phyloP scores from a whole-genome alignment of 2,888 invertebrate genomes.

The Apamea monoglypha region DNA sequence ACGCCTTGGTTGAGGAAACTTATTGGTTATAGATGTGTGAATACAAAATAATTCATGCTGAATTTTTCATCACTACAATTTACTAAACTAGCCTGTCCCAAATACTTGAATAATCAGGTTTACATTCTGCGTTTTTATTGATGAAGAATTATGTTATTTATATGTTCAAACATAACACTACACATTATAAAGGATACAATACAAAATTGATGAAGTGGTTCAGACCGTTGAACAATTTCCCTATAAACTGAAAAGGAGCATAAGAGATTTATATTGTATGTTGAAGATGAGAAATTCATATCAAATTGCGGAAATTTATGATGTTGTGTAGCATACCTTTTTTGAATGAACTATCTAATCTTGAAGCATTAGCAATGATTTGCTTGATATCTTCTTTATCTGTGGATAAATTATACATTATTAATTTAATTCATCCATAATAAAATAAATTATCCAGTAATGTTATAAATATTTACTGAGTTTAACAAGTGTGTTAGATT shows the following conservation, averaged over 20 bases:
- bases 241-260: slow-evolving; percentile 67
- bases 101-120: background rate
- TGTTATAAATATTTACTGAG: slow-evolving; percentile 71
- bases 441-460: background rate
- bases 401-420: slow-evolving; percentile 65
- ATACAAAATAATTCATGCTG: background rate
- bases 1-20: slow-evolving; percentile 80
- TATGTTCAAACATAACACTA: background rate
- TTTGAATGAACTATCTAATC: slow-evolving; percentile 75
- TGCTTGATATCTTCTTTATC: slow-evolving; percentile 75
- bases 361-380: slow-evolving; percentile 78
- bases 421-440: background rate
- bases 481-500: slow-evolving; percentile 77
- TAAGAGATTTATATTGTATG: slow-evolving; percentile 45
- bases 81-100: background rate
- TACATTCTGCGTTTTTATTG: background rate
- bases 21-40: slow-evolving; percentile 33
- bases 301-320: background rate
- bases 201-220: slow-evolving; percentile 60
- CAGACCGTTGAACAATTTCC: slow-evolving; percentile 43
- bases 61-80: background rate
- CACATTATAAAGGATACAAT: slow-evolving; percentile 75
- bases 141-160: background rate
- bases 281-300: background rate
- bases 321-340: slow-evolving; percentile 75